Base-by-base conservation (phyloP, 2,888 invertebrate genomes). In the Dynastes grantii region DNA sequence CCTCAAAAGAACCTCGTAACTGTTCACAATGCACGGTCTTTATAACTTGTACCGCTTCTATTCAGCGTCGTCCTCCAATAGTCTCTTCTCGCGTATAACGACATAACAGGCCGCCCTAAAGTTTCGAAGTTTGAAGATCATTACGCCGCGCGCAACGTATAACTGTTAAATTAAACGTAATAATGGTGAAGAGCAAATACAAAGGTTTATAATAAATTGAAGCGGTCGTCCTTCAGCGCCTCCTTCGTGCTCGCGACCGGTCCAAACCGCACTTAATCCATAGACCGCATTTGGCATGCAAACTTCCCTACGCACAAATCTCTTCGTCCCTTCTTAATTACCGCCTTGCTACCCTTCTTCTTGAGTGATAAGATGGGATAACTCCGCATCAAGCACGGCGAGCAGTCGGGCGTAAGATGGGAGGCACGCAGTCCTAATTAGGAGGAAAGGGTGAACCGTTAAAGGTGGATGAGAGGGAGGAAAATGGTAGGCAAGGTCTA, bases 91-190 rank as follows among this genome's bases (percentile, higher is more conserved):
- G 13, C 13, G 53, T 16, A 53, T 53, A 53, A 22, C 22, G 22
- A 58, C 55, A 16, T 58, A 63, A 63, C 13, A 63, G 63, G 29
- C 4, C 1, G 11, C 4, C 8, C 55, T 8, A 22, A 55, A 55
- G 16, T 16, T 63, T 29, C 29, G 2, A 63, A 63, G 29, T 63
- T 63, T 63, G 63, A 29, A 63, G 63, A 63, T 63, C 63, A 32
- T 32, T 27, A n/a, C 29, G 11, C 13, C 2, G 32, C 32, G 9
- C 68, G 29, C 51, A 49, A 68, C 49, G 49, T 51, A 32, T 51
- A 45, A 63, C 61, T 61, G 61, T 63, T 75, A 75, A 75, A 75
- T 61, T 75, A 75, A 63, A 75, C 73, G 73, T 75, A 75, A 75
- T 29, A 51, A 51, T 27, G 68, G 68, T 9, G n/a, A 27, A 49